These are phyloP conservation scores for Suillia variegata DNA, from an alignment of 2,888 invertebrate species.

Conservation along the genomic window DNA sequence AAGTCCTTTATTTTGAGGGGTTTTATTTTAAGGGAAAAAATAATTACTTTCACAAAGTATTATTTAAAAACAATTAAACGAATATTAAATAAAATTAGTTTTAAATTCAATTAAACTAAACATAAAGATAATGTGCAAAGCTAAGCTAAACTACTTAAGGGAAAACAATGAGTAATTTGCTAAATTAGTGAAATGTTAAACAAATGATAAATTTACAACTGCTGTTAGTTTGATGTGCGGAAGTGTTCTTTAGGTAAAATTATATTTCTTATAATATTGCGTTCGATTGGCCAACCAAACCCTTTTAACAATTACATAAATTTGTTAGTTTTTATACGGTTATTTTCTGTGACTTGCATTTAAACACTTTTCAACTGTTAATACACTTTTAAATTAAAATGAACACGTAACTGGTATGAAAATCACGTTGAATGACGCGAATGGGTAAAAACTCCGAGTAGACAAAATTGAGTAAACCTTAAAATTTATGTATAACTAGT, in stretches of 20 bases:
- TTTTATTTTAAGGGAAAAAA: no score
- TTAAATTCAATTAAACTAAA: neutral
- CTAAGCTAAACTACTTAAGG: conserved; percentile 15
- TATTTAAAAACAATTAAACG: conserved; percentile 20
- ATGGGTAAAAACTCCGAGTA: no score
- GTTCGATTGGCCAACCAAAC: conserved; percentile 50
- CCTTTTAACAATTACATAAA: no score
- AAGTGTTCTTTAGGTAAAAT: neutral
- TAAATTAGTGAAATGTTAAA: neutral
- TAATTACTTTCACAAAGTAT: no score
- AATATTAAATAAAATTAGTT: conserved; percentile 13
- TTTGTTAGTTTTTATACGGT: no score
- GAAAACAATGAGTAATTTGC: neutral
- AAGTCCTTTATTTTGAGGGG: conserved; percentile 22
- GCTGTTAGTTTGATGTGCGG: neutral
- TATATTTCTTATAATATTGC: conserved; percentile 42
- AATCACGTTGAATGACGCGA: no score
- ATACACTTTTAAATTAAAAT: no score
- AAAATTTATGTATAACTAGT: no score
- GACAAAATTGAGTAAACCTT: no score
- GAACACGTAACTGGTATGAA: no score
- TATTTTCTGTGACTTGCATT: neutral
- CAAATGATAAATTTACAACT: neutral
- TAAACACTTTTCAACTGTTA: neutral
- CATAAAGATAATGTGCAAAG: conserved; percentile 4